Conservation (phyloP, 2,888 invertebrate species). For the Chrysolina americana region DNA sequence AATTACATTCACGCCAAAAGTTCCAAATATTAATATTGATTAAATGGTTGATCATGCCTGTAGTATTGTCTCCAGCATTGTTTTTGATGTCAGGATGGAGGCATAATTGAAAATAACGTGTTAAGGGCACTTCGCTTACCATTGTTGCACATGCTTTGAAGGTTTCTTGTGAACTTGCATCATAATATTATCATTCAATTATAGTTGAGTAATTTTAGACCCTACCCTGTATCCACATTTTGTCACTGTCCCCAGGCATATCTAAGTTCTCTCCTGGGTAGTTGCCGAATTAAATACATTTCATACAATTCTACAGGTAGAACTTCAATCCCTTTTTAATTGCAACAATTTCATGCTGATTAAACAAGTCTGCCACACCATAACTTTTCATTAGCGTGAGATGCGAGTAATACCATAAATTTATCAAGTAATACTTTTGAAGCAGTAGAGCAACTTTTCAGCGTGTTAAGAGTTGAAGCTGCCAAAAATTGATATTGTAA, state of each 20-base stretch:
- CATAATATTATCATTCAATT: no score
- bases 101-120: no score
- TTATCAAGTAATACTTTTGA: background rate
- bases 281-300: background rate
- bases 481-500: slow-evolving; percentile 8
- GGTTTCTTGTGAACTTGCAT: no score
- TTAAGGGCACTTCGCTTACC: no score
- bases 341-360: slow-evolving; percentile 30
- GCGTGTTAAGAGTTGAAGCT: background rate
- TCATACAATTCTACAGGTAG: slow-evolving; percentile 1
- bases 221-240: no score
- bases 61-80: no score
- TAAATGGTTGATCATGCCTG: no score
- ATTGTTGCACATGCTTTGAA: no score
- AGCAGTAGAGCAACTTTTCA: background rate
- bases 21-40: no score
- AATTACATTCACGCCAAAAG: no score
- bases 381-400: background rate
- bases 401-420: background rate
- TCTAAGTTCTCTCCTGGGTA: background rate
- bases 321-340: slow-evolving; percentile 9
- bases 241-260: background rate
- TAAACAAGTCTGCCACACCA: slow-evolving; percentile 7
- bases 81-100: no score
- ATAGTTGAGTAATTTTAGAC: no score